These are phyloP conservation scores for Scaptodrosophila latifasciaeformis DNA, from an alignment of 2,888 invertebrate species.

Conservation along the genomic window DNA sequence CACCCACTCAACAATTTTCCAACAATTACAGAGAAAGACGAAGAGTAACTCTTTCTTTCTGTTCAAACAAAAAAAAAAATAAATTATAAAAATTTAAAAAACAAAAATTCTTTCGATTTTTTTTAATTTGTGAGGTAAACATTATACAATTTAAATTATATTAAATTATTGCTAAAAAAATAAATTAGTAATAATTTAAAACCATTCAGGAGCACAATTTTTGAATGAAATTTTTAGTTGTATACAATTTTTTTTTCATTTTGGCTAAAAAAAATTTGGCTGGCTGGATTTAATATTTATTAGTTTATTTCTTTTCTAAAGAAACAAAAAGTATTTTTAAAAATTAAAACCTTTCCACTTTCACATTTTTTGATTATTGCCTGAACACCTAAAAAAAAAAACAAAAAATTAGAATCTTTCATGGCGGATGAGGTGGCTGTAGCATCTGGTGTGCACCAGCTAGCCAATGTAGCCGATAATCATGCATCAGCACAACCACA, in stretches of 20 bases:
- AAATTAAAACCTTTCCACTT: conserved; percentile 10
- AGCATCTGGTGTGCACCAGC: conserved; percentile 45
- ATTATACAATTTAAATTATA: conserved; percentile 21
- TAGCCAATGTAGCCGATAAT: conserved; percentile 16
- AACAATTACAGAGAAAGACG: conserved; percentile 62
- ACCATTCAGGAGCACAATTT: conserved; percentile 11
- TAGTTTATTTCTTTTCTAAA: background rate
- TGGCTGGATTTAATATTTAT: background rate
- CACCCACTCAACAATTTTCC: conserved; percentile 37
- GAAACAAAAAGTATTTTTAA: conserved; percentile 18
- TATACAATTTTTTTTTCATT: too few relatives aligned
- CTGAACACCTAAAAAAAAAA: too few relatives aligned
- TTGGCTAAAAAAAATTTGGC: too few relatives aligned
- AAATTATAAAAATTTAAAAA: conserved; percentile 21
- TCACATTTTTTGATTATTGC: conserved; percentile 52
- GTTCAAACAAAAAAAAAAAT: conserved; percentile 9
- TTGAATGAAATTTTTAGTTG: background rate
- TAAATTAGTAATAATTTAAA: conserved; percentile 3
- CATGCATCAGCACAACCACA: conserved; percentile 34
- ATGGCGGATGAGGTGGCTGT: conserved; percentile 55
- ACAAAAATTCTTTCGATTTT: conserved; percentile 9
- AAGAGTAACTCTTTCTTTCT: conserved; percentile 51
- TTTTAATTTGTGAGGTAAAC: conserved; percentile 52
- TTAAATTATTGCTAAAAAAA: conserved; percentile 41
- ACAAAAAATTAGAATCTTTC: conserved; percentile 59